Percentiles rank a stretch among this genome's conserved stretches.
Evolutionary conservation across 2,113 vertebrate genomes (phyloP).

Genomic region (Campylorhamphus procurvoides): DNA sequence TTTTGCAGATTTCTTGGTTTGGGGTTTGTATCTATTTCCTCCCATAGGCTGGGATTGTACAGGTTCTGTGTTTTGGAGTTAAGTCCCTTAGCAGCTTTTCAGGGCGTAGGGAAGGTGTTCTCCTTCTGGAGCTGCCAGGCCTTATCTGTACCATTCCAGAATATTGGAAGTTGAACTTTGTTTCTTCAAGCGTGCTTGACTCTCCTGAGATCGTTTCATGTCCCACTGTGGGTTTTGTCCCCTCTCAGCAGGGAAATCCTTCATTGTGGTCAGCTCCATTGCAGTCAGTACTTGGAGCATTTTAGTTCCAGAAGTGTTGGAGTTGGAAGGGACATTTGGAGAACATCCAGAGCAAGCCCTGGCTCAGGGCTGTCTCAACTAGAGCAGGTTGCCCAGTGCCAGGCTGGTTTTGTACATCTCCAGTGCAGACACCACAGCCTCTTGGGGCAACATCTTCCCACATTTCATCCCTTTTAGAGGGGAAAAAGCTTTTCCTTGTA

Average conservation of each 20-base stretch:
- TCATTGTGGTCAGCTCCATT: not conserved
- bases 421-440: not conserved
- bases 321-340: not conserved
- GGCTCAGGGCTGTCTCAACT: not conserved
- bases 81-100: not conserved
- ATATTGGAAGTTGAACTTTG: not conserved
- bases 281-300: not conserved
- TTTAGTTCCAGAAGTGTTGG: not conserved
- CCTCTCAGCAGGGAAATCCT: not conserved
- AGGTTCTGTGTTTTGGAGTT: not conserved
- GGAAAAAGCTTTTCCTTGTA: not conserved
- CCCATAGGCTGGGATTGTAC: not conserved
- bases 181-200: not conserved
- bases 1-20: not conserved
- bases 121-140: not conserved
- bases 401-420: not conserved
- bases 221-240: not conserved
- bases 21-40: not conserved
- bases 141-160: not conserved
- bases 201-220: not conserved
- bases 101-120: not conserved
- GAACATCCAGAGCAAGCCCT: not conserved
- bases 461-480: not conserved
- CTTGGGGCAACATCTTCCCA: rapidly evolving
- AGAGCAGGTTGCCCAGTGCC: not conserved